Evolutionary conservation across 1,140 invertebrate species (phyloP), one percentile per base, ranked within the genome.

Genomic region (Sycobia sp.): DNA sequence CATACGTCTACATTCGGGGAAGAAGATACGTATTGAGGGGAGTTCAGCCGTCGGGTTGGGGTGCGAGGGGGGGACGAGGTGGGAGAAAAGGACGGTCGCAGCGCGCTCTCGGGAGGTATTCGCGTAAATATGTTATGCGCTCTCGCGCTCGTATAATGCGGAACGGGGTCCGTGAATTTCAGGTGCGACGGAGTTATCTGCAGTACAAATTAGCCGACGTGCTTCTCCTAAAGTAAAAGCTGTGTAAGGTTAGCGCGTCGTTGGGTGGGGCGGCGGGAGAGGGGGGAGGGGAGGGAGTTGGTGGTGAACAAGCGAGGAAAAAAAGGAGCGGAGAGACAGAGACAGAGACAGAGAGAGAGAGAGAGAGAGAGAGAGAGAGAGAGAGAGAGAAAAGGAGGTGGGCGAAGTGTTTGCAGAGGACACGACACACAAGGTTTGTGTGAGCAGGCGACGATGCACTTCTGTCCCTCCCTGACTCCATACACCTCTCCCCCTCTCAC

Each of bases 191-290:
- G 72, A 72, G 75, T 78, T 79, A 79, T 79, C 74, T 76, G 68
- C 59, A 66, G 73, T 77, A 78, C 76, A 79, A 79, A 78, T 79
- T 79, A 78, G 76, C 69, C 71, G 72, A 74, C 71, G 72, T 73
- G 74, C 70, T 74, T 73, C 74, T 76, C 73, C 70, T 76, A 76
- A 77, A 78, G 74, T 78, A 75, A 78, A 77, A 78, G 76, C 69
- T 72, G 70, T 77, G 76, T 78, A 76, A 73, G 65, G 73, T 71
- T 73, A 71, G 69, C 57, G 67, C 62, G 74, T 69, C 69, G 67
- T 11, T 11, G 29, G 29, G 29, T 4, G 29, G 29, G 29, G 11
- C 29, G 29, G 11, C 29, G 5, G 29, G 29, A 11, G 29, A 11
- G 11, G 5, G 29, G 29, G 11, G 5, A n/a, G 29, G 29, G 29